These are phyloP conservation scores for Heliocidaris tuberculata DNA, from an alignment of 35 echinoderm and acorn worm species.

Conservation along the genomic window DNA sequence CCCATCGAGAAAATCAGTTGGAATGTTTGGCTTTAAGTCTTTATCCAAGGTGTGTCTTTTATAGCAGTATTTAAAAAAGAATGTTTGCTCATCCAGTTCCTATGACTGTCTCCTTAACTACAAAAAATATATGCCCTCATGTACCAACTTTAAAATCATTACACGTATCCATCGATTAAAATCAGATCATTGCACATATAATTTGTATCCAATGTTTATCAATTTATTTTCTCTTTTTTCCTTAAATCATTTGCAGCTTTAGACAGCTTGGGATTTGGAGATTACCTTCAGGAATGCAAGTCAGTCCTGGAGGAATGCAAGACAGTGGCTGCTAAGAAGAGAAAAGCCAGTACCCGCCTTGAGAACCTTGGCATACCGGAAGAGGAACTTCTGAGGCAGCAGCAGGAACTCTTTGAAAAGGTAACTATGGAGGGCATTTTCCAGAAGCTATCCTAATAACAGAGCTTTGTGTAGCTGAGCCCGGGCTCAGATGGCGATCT, in stretches of 20 bases:
- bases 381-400: conserved; percentile 93
- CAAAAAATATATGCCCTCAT: no score
- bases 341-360: conserved; percentile 74
- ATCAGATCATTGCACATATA: no score
- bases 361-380: conserved; percentile 99
- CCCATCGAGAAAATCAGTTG: no score
- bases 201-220: neutral
- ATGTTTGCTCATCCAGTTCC: no score
- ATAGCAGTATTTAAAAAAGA: no score
- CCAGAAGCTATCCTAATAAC: neutral
- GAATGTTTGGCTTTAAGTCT: no score
- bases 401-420: conserved; percentile 91
- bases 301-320: conserved; percentile 93
- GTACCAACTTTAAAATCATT: no score
- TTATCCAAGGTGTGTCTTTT: no score
- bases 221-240: neutral
- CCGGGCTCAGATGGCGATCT: no score
- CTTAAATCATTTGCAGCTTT: conserved; percentile 61
- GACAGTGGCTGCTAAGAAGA: conserved; percentile 89
- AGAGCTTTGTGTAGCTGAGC: neutral
- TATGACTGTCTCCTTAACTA: no score
- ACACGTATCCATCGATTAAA: no score
- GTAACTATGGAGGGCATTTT: conserved; percentile 41
- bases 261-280: conserved; percentile 91
- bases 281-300: conserved; percentile 89